These are phyloP conservation scores for Kradibia gibbosae DNA, from an alignment of 1,140 invertebrate genomes.

Conservation along the genomic window DNA sequence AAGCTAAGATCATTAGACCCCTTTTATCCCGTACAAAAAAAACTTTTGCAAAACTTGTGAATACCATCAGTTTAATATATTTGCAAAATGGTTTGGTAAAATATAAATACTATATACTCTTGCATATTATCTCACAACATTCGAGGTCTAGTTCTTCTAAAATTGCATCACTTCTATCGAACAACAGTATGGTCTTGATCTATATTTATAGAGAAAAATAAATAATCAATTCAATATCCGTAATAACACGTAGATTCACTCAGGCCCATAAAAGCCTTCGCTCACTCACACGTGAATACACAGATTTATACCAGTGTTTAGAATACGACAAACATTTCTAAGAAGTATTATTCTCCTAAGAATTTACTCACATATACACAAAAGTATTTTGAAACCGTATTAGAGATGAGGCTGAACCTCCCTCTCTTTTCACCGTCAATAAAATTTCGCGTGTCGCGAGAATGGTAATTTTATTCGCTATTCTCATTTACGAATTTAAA, in stretches of 20 bases:
- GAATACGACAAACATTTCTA: background rate
- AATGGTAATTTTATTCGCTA: too few relatives aligned
- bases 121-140: background rate
- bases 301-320: background rate
- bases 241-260: constrained; percentile 51
- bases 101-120: background rate
- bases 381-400: background rate
- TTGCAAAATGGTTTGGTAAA: too few relatives aligned
- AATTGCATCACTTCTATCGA: constrained; percentile 67
- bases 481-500: too few relatives aligned
- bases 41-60: too few relatives aligned
- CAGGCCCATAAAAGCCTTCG: too few relatives aligned
- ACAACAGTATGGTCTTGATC: constrained; percentile 68
- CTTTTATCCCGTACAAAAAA: too few relatives aligned
- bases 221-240: background rate
- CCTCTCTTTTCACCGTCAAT: constrained; percentile 17
- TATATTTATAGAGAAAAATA: background rate
- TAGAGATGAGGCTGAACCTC: constrained; percentile 10
- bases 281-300: background rate
- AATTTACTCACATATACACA: constrained; percentile 1
- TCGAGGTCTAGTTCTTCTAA: background rate
- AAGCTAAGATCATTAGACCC: too few relatives aligned
- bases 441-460: constrained; percentile 49
- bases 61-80: too few relatives aligned
- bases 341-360: constrained; percentile 51